Evolutionary conservation across 2,113 vertebrate genomes (phyloP).

Genomic region (Taurulus bubalis): DNA sequence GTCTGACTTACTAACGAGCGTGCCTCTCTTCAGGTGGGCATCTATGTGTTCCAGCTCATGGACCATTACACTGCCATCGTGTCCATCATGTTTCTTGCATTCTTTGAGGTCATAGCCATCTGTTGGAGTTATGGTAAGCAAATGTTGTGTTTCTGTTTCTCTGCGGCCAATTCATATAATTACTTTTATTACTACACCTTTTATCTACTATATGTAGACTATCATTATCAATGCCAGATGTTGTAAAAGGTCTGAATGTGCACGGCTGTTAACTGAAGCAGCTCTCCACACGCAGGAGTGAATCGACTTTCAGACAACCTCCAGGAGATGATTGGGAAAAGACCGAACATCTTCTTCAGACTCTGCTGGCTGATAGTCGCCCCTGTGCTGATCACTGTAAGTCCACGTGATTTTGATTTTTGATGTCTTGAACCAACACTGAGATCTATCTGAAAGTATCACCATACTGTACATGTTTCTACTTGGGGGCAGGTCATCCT

Average conservation of each 20-base stretch:
- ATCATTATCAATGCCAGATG: not conserved
- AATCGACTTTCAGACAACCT: constrained; percentile 79
- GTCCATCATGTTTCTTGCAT: constrained; percentile 84
- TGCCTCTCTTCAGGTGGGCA: constrained; percentile 76
- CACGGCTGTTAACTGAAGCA: constrained; percentile 6
- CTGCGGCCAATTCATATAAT: not conserved
- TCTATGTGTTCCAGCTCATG: constrained; percentile 86
- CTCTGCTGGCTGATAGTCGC: constrained; percentile 80
- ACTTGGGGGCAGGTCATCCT: constrained; percentile 76
- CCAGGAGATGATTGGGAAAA: constrained; percentile 80
- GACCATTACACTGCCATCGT: constrained; percentile 86
- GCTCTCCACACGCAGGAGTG: constrained; percentile 67
- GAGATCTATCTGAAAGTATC: not conserved
- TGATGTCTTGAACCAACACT: not conserved
- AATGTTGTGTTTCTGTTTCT: not conserved
- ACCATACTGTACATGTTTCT: not conserved
- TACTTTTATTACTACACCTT: too few relatives aligned
- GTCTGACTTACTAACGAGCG: not conserved
- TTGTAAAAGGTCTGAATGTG: not conserved
- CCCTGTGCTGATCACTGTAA: constrained; percentile 78
- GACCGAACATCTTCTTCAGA: constrained; percentile 78
- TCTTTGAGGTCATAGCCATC: constrained; percentile 82
- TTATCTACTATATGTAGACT: too few relatives aligned
- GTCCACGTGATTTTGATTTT: constrained; percentile 17
- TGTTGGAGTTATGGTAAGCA: constrained; percentile 83